Evolutionary conservation across 1,140 invertebrate genomes (phyloP).

Genomic region (Archivesica marissinica): DNA sequence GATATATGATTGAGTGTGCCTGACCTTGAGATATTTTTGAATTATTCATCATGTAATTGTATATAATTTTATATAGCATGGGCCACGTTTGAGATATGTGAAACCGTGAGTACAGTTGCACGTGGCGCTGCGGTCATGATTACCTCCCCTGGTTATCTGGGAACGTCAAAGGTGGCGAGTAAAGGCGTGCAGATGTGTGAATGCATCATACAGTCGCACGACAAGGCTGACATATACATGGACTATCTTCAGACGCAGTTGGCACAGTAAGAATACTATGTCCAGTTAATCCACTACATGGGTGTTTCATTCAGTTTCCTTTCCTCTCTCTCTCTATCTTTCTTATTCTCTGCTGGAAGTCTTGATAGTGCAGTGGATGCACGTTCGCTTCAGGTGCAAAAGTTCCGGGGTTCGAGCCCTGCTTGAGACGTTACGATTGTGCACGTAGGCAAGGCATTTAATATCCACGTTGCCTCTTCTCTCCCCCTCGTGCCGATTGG

Average conservation of each 20-base stretch:
- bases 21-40: too few species aligned
- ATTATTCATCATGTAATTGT: neutral
- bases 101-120: conserved; percentile 40
- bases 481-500: too few species aligned
- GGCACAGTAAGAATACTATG: conserved; percentile 20
- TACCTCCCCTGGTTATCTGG: conserved; percentile 54
- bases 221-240: conserved; percentile 47
- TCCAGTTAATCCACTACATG: too few species aligned
- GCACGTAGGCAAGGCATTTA: too few species aligned
- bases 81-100: conserved; percentile 57
- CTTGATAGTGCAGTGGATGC: too few species aligned
- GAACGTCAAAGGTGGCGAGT: neutral
- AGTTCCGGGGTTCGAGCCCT: too few species aligned
- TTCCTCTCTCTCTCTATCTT: neutral
- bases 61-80: conserved; percentile 22
- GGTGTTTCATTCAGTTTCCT: too few species aligned
- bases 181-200: conserved; percentile 47
- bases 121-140: conserved; percentile 40
- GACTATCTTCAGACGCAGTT: conserved; percentile 53
- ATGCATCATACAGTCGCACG: conserved; percentile 40
- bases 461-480: too few species aligned
- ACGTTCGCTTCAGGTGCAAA: too few species aligned
- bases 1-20: too few species aligned
- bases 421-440: too few species aligned
- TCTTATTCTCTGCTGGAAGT: neutral